Percentiles rank a stretch among this genome's conserved stretches.
phyloP scores from a whole-genome alignment of 35 echinoderm and acorn worm species.

The Amphiura filiformis region DNA sequence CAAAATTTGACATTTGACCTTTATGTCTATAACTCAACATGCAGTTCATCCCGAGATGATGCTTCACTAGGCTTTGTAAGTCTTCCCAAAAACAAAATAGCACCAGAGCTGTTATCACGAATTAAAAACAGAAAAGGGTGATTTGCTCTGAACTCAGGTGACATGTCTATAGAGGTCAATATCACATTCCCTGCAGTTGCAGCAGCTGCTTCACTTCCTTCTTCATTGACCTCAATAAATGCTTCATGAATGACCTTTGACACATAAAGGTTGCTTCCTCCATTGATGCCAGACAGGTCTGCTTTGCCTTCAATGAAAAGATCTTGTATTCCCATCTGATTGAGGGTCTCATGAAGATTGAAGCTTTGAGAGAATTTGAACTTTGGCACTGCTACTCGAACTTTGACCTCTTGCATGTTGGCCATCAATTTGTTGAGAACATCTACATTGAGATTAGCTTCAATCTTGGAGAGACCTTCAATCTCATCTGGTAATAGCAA shows the following conservation, averaged over 20 bases:
- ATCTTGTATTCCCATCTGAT: conserved; percentile 70
- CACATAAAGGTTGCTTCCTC: conserved; percentile 46
- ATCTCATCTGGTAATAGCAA: conserved; percentile 53
- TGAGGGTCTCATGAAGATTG: conserved; percentile 43
- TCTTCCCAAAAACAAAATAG: conserved; percentile 71
- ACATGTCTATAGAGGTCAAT: neutral
- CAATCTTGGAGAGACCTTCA: conserved; percentile 45
- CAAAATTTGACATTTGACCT: too few species aligned
- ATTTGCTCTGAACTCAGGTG: conserved; percentile 47
- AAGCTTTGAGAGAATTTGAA: conserved; percentile 71
- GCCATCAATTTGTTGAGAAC: conserved; percentile 25
- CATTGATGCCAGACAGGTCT: conserved; percentile 63
- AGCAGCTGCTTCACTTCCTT: conserved; percentile 87
- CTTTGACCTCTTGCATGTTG: conserved; percentile 12
- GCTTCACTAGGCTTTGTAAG: conserved; percentile 25
- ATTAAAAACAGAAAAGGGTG: conserved; percentile 86
- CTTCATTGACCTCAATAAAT: conserved; percentile 91
- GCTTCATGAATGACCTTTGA: conserved; percentile 82
- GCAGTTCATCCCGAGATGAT: conserved; percentile 6
- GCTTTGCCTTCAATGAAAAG: conserved; percentile 42
- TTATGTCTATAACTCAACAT: too few species aligned
- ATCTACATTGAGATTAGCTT: conserved; percentile 23
- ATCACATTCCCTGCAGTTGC: conserved; percentile 49
- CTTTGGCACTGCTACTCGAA: conserved; percentile 54
- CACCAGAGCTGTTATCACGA: conserved; percentile 42